phyloP scores from a whole-genome alignment of 2,113 vertebrate species.

The Onychorhynchus coronatus region DNA sequence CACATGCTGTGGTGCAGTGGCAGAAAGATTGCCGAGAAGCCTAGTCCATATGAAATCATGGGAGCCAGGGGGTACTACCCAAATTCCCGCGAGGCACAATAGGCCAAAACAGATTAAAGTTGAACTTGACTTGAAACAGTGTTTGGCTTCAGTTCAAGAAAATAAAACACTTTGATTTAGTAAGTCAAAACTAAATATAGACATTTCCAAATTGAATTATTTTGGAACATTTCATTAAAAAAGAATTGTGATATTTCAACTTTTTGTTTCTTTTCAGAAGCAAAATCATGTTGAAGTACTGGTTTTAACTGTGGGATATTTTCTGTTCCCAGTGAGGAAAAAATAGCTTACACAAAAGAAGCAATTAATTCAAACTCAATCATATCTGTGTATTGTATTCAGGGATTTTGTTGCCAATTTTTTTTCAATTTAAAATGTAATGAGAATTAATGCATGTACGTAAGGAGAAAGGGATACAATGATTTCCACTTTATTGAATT shows the following conservation, averaged over 20 bases:
- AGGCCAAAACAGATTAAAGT: background rate
- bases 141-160: background rate
- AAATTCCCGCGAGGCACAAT: background rate
- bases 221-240: slow-evolving; percentile 6
- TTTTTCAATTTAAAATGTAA: background rate
- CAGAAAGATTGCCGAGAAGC: background rate
- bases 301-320: slow-evolving; percentile 9
- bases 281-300: slow-evolving; percentile 11
- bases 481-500: background rate
- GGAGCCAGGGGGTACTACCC: background rate
- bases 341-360: slow-evolving; percentile 12
- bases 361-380: slow-evolving; percentile 8
- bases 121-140: background rate
- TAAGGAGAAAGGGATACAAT: background rate
- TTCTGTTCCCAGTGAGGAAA: slow-evolving; percentile 21
- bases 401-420: background rate
- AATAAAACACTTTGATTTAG: slow-evolving; percentile 34
- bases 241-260: slow-evolving; percentile 37
- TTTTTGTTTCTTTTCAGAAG: slow-evolving; percentile 17
- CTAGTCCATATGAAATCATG: background rate
- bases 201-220: slow-evolving; percentile 40
- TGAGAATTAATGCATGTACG: background rate
- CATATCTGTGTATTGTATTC: slow-evolving; percentile 9
- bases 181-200: slow-evolving; percentile 23
- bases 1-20: background rate